Evolutionary conservation across 2,888 invertebrate species (phyloP), one percentile per base, ranked within the genome.

Genomic region (Epicampocera succincta): DNA sequence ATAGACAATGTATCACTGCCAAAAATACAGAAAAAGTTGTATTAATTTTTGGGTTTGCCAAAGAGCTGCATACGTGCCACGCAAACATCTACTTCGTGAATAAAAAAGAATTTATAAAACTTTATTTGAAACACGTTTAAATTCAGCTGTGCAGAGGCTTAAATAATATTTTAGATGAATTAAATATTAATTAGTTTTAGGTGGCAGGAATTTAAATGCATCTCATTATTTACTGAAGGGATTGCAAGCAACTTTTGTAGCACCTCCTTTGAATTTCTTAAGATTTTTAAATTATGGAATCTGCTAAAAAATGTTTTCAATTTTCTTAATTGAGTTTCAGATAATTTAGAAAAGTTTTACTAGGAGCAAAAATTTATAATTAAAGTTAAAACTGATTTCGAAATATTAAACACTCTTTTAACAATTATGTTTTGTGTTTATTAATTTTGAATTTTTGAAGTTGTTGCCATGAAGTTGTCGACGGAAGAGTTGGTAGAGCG

Each of bases 61-160:
- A 63, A 60, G 66, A 60, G 74, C 74, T 78, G 77, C 69, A 73
- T 74, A 82, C 76, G 81, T 82, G 82, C 82, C 82, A 78, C 82
- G 78, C 78, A 78, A 82, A 82, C 66, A 75, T 58, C 71, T 81
- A 46, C 19, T 12, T 65, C 74, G 66, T 78, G 48, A 72, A 48
- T 65, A 19, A 54, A 48, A 56, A 71, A 19, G n/a, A n/a, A n/a
- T n/a, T 42, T 42, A 48, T 11, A 9, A 56, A 38, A 40, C 29
- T 44, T 29, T 12, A 33, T 54, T 56, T 54, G 8, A 42, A 75
- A 25, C 33, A 66, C 48, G 25, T 66, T 56, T 66, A 29, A 65
- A 19, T 29, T n/a, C 42, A n/a, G 17, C 8, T 33, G 3, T 9
- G 12, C 50, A 25, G 42, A 68, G 25, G 25, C 25, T 3, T 2